Percentiles rank a stretch among this genome's conserved stretches.
Conservation (phyloP, 1,140 invertebrate genomes). For the Bactericera cockerelli region DNA sequence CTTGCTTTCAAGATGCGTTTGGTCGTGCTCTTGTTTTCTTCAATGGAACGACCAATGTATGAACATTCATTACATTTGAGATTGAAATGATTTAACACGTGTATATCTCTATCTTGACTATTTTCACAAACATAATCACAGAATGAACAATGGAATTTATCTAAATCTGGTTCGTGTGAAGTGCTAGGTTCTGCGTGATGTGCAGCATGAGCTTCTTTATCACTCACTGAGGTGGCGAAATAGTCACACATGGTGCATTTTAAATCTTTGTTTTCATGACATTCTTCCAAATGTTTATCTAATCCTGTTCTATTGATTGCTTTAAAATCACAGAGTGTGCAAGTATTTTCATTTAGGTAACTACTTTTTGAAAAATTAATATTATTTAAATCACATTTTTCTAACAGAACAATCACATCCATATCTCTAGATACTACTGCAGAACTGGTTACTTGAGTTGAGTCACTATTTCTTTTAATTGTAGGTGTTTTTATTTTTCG, state of each 20-base stretch:
- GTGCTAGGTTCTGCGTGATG: neutral
- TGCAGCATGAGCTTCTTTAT: neutral
- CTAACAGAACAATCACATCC: neutral
- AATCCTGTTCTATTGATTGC: neutral
- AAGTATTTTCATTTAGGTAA: neutral
- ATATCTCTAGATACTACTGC: neutral
- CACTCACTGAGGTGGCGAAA: neutral
- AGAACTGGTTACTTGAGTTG: neutral
- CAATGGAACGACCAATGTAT: neutral
- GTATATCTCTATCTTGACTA: neutral
- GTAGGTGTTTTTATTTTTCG: neutral
- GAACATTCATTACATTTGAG: conserved; percentile 1
- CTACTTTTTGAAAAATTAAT: neutral
- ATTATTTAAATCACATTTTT: neutral
- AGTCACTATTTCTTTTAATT: neutral
- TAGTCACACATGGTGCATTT: conserved; percentile 2
- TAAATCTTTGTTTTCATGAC: conserved; percentile 2
- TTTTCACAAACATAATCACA: conserved; percentile 2
- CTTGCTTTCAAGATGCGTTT: neutral
- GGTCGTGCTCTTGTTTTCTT: neutral
- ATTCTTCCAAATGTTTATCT: neutral
- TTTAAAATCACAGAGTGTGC: neutral
- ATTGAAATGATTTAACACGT: conserved; percentile 6
- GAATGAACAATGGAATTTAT: neutral
- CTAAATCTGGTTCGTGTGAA: neutral